These are phyloP conservation scores for Gisinianus flammeolus DNA, from an alignment of 2,888 invertebrate genomes.

Conservation along the genomic window DNA sequence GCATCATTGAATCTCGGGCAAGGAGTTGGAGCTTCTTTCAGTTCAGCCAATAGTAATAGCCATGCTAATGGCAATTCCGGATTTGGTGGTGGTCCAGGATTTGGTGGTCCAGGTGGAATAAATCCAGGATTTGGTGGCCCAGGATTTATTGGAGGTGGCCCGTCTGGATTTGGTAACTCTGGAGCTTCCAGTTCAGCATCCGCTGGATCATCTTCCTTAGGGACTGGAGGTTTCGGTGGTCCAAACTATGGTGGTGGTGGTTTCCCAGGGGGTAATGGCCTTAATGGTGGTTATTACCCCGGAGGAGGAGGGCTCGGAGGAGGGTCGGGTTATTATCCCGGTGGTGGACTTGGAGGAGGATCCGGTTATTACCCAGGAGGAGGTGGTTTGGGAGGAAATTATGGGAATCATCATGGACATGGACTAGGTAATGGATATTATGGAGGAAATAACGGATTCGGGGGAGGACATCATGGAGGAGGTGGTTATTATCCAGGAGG, in stretches of 20 bases:
- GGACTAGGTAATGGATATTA: neutral
- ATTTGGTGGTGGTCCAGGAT: slow-evolving; percentile 22
- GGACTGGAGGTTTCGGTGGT: neutral
- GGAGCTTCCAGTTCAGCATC: slow-evolving; percentile 20
- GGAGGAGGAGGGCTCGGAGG: neutral
- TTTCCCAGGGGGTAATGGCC: neutral
- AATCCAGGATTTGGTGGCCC: slow-evolving; percentile 32
- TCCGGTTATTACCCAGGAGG: slow-evolving; percentile 32
- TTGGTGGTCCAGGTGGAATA: slow-evolving; percentile 12
- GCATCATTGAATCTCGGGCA: slow-evolving; percentile 40
- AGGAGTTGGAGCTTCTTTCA: slow-evolving; percentile 43
- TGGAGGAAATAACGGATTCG: slow-evolving; percentile 21
- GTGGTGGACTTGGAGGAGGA: neutral
- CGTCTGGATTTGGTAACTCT: slow-evolving; percentile 37
- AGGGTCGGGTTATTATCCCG: slow-evolving; percentile 30
- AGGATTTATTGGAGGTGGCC: slow-evolving; percentile 21
- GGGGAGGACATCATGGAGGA: no score
- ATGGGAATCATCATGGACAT: slow-evolving; percentile 36
- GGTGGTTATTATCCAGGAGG: slow-evolving; percentile 20
- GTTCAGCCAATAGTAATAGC: slow-evolving; percentile 22
- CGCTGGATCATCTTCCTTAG: slow-evolving; percentile 20
- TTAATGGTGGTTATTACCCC: neutral
- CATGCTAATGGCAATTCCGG: slow-evolving; percentile 18
- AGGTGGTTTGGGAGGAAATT: neutral
- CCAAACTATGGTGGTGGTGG: neutral